Base-by-base conservation (phyloP, 2,797 vertebrate species). In the Simalia tracyae region DNA sequence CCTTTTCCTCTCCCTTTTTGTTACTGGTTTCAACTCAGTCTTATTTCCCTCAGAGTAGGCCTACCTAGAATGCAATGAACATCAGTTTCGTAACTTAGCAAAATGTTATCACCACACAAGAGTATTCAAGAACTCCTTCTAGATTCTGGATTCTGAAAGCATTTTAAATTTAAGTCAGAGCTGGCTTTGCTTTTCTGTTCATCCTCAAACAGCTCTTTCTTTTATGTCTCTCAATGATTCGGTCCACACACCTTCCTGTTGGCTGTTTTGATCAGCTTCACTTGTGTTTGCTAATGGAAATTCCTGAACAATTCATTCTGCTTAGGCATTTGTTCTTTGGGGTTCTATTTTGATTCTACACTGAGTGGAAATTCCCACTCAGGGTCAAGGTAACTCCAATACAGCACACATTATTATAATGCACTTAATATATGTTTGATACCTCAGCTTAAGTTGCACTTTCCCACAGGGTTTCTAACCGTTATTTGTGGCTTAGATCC, bases 321-420 rank as follows among this genome's bases (percentile, higher is more conserved):
- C 26, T 14, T 50, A 60, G 22, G 26, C 10, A 46, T 91, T 72
- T 91, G 54, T 91, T 86, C 60, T 91, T 91, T 91, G 60, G 61
- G n/a, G 66, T 15, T 19, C 86, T 54, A 59, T 76, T 91, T 28
- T 17, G 42, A 91, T 60, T 81, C 46, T 17, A 11, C 42, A 9
- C 31, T 36, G 31, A 36, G 31, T 42, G 85, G 26, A 68, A 87
- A 60, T 76, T 76, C 28, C 85, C n/a, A 3, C 56, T 57, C 56
- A 12, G 60, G 64, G 76, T 9, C 85, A 90, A 24, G 26, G 26
- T 61, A 76, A n/a, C n/a, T 12, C 50, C 31, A 59, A 26, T 91
- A 64, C 6, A 4, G 31, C 57, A 26, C 36, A 87, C 63, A 72
- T 72, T 59, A n/a, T 46, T 76, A 60, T 76, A 60, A 26, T 24